A percentile compares a stretch with the other conserved stretches of the same genome.
These are phyloP conservation scores for Diuraphis noxia DNA, from an alignment of 1,140 invertebrate species.

Conservation along the genomic window DNA sequence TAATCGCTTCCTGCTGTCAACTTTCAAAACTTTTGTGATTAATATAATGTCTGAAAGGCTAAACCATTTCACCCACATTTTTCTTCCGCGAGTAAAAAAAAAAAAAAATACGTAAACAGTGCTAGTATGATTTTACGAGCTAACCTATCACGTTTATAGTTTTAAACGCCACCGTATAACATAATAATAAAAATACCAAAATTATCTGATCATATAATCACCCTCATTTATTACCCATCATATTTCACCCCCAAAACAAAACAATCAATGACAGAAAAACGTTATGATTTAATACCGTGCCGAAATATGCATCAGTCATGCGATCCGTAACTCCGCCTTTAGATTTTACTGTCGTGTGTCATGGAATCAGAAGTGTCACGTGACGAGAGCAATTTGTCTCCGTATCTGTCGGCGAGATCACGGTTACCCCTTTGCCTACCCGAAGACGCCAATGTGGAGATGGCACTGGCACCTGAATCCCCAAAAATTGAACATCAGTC, in stretches of 20 bases:
- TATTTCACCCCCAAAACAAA: slow-evolving; percentile 40
- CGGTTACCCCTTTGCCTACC: slow-evolving; percentile 58
- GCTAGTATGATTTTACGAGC: slow-evolving; percentile 33
- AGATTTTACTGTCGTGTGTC: slow-evolving; percentile 34
- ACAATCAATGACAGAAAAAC: slow-evolving; percentile 50
- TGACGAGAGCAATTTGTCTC: slow-evolving; percentile 55
- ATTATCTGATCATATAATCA: slow-evolving; percentile 46
- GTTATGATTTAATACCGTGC: slow-evolving; percentile 54
- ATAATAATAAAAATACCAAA: slow-evolving; percentile 2
- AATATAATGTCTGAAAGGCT: slow-evolving; percentile 41
- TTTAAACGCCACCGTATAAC: slow-evolving; percentile 12
- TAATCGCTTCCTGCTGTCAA: slow-evolving; percentile 53
- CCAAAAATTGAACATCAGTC: slow-evolving; percentile 42
- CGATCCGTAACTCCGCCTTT: slow-evolving; percentile 50
- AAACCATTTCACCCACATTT: slow-evolving; percentile 37
- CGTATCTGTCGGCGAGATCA: slow-evolving; percentile 58
- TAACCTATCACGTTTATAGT: slow-evolving; percentile 30
- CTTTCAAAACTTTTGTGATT: slow-evolving; percentile 53
- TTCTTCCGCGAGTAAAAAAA: neutral
- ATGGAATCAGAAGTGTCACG: slow-evolving; percentile 51
- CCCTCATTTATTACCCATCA: slow-evolving; percentile 41
- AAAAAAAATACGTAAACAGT: slow-evolving; percentile 27
- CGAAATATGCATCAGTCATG: slow-evolving; percentile 49
- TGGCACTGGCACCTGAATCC: slow-evolving; percentile 50
- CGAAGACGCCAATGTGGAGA: slow-evolving; percentile 48